Evolutionary conservation across 2,888 invertebrate genomes (phyloP).

Genomic region (Nomada fabriciana): DNA sequence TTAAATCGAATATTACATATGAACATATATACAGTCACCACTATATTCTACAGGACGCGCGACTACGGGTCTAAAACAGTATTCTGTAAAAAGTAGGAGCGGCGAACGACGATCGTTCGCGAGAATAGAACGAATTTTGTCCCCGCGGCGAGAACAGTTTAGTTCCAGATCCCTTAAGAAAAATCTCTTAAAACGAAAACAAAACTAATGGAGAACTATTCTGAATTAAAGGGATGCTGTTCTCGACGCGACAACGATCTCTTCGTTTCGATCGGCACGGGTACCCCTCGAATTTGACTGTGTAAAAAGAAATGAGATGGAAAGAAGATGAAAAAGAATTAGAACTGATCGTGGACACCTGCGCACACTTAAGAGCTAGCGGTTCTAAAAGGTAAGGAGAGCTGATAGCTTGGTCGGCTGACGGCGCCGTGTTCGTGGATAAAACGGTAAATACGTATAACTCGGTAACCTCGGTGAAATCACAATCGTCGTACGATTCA

Average conservation of each 20-base stretch:
- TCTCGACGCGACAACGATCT: constrained; percentile 11
- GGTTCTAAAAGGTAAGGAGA: constrained; percentile 75
- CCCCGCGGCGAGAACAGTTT: constrained; percentile 19
- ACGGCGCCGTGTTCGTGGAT: constrained; percentile 66
- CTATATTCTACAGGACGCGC: constrained; percentile 77
- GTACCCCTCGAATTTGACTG: constrained; percentile 41
- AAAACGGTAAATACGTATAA: constrained; percentile 76
- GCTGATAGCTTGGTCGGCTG: constrained; percentile 67
- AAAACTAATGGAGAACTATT: neutral
- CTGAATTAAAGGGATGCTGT: neutral
- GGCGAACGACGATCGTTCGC: constrained; percentile 44
- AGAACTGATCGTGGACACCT: constrained; percentile 65
- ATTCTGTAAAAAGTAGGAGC: constrained; percentile 38
- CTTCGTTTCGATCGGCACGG: constrained; percentile 10
- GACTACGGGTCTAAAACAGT: constrained; percentile 69
- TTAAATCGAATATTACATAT: constrained; percentile 83
- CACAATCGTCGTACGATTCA: constrained; percentile 80
- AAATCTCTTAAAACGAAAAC: neutral
- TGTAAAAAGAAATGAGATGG: constrained; percentile 2
- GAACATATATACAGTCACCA: constrained; percentile 84
- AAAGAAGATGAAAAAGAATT: neutral
- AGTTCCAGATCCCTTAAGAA: too few species aligned
- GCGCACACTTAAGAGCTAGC: constrained; percentile 66
- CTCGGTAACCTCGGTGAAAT: constrained; percentile 84
- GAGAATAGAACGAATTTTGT: constrained; percentile 25